Base-by-base conservation (phyloP, 2,797 vertebrate species). In the Buceros bicornis region DNA sequence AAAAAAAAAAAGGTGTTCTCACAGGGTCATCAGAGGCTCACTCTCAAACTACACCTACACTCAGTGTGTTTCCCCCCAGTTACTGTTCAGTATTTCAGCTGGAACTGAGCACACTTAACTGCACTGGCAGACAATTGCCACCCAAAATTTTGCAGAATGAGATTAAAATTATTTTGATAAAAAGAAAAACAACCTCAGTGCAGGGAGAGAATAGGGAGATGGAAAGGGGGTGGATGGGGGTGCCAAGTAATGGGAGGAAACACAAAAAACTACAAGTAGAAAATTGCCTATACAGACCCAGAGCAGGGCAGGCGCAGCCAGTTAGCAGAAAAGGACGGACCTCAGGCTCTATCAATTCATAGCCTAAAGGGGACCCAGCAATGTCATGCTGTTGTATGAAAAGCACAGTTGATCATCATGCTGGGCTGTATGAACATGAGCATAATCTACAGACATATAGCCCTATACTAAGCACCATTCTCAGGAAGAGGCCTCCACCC, bases 61-160 rank as follows among this genome's bases (percentile, higher is more conserved):
- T 2, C 0, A 0, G 16, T 22, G 53, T 48, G n/a, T 16, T 50
- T 47, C 8, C 45, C 48, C 56, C 5, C n/a, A 40, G 2, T 12
- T 19, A 19, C 25, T 26, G 22, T 12, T 60, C 74, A 37, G 10
- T 31, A 28, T 47, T 93, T 54, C 85, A 90, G 71, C 58, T 58
- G 62, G 33, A 82, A 62, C n/a, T 24, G 42, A 84, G 42, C 26
- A 57, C 18, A 7, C 20, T 33, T 40, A 40, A 40, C 47, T 62
- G 35, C 29, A 45, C 40, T 8, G n/a, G 54, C 28, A 91, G n/a
- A 35, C n/a, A 60, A 82, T 0, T 45, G 26, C 29, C 56, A 85
- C 47, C 12, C 60, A 56, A 28, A 58, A 51, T n/a, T 87, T 6
- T 77, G 22, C 81, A 76, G 50, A 87, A 67, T 5, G 21, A 84